phyloP scores from a whole-genome alignment of 2,888 invertebrate genomes.

The Odontomyia ornata region DNA sequence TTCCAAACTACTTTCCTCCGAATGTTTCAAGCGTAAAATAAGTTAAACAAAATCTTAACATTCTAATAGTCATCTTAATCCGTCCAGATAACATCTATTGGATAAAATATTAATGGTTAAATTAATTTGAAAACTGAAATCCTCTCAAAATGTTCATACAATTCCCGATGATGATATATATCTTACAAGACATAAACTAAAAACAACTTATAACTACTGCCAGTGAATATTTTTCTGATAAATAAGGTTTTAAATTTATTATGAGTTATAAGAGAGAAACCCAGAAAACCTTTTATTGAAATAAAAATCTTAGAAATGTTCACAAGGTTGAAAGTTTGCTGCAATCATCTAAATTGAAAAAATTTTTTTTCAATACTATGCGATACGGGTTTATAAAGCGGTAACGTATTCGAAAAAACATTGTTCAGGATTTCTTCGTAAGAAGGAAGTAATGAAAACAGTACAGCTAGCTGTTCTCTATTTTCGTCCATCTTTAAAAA shows the following conservation, averaged over 20 bases:
- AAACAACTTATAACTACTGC: slow-evolving; percentile 27
- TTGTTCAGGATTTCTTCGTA: too few relatives aligned
- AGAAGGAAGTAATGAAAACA: too few relatives aligned
- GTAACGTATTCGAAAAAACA: too few relatives aligned
- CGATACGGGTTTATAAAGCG: too few relatives aligned
- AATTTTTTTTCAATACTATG: background rate
- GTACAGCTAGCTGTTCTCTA: too few relatives aligned
- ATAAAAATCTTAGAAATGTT: slow-evolving; percentile 15
- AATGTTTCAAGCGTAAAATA: too few relatives aligned
- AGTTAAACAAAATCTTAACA: background rate
- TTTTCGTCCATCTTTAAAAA: too few relatives aligned
- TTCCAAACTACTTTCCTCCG: too few relatives aligned
- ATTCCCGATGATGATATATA: background rate
- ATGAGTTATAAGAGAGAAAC: background rate
- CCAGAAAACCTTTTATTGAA: background rate
- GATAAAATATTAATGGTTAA: background rate
- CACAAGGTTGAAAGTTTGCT: slow-evolving; percentile 34
- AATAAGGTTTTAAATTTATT: background rate
- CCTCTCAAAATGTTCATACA: background rate
- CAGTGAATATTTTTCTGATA: slow-evolving; percentile 21
- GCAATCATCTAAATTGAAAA: slow-evolving; percentile 34
- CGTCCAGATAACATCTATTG: slow-evolving; percentile 15
- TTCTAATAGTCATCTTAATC: slow-evolving; percentile 19
- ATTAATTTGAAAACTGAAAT: background rate
- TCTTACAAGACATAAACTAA: background rate